Evolutionary conservation across 2,888 invertebrate genomes (phyloP).

Genomic region (Tolmerus cingulatus): DNA sequence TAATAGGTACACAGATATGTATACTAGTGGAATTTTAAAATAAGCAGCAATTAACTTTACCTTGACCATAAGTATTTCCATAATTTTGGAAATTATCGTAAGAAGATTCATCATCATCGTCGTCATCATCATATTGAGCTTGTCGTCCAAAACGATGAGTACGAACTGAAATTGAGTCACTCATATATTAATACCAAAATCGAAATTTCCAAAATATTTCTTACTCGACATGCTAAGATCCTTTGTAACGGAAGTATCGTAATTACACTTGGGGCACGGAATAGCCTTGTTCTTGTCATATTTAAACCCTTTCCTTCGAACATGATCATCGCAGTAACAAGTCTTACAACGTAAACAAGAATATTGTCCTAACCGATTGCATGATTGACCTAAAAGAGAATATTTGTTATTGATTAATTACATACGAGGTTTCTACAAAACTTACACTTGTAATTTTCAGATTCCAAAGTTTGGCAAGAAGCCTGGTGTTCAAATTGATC

Average conservation of each 20-base stretch:
- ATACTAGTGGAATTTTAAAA: no score
- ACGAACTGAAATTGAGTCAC: slow-evolving; percentile 68
- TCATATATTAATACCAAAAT: background rate
- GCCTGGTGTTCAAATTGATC: slow-evolving; percentile 98
- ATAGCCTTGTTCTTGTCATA: slow-evolving; percentile 83
- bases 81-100: slow-evolving; percentile 65
- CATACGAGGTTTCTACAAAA: background rate
- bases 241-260: slow-evolving; percentile 90
- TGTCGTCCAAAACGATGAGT: slow-evolving; percentile 90
- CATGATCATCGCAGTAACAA: slow-evolving; percentile 97
- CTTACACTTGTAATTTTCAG: slow-evolving; percentile 90
- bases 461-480: slow-evolving; percentile 92
- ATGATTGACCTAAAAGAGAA: slow-evolving; percentile 70
- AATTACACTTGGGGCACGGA: slow-evolving; percentile 94
- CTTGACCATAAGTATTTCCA: slow-evolving; percentile 28
- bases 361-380: slow-evolving; percentile 93
- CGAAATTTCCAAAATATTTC: slow-evolving; percentile 55
- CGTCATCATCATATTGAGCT: slow-evolving; percentile 69
- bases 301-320: slow-evolving; percentile 88
- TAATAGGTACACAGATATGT: no score
- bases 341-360: slow-evolving; percentile 95
- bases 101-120: slow-evolving; percentile 73
- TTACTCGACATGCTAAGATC: slow-evolving; percentile 95
- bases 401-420: background rate
- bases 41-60: background rate